Evolutionary conservation across 2,888 invertebrate genomes (phyloP), one percentile per base, ranked within the genome.

Genomic region (Euplagia quadripunctaria): DNA sequence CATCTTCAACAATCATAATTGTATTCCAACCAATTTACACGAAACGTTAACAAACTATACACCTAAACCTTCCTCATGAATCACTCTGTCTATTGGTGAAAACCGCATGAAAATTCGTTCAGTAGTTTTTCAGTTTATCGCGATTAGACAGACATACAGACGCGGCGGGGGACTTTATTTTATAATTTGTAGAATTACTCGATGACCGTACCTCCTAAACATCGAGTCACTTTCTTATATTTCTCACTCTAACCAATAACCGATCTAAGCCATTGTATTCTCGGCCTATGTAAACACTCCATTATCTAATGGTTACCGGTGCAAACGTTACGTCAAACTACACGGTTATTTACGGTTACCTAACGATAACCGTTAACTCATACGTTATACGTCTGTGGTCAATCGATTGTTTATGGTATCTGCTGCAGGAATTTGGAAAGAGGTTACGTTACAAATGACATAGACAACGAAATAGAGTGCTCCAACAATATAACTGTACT

Each of bases 351-450:
- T 20, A 20, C 20, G 61, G 82, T 82, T 83, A 76, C 78, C 17
- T 74, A 83, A 82, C 71, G 42, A 41, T 68, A 64, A 83, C 75
- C 58, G 78, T 78, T 82, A 78, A 66, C 64, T 70, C 58, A 65
- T 71, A 72, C 61, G 31, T 61, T 31, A 76, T 72, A 72, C 71
- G 73, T 68, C 64, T 81, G 76, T 76, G 65, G 58, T 71, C 75
- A 82, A 82, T 82, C 75, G 61, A 70, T 83, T 83, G 58, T 69
- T 74, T 72, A 66, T 74, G 79, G 77, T 70, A n/a, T 52, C 63
- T 12, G 31, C 49, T 61, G 16, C 71, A 61, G 31, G 71, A 55
- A 20, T 46, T 70, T 70, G 41, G 43, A 61, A 63, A 68, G 52
- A 20, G 14, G 64, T 70, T 74, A 71, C 70, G 67, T 63, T 51